These are phyloP conservation scores for Prorops nasuta DNA, from an alignment of 1,140 invertebrate genomes.

Conservation along the genomic window DNA sequence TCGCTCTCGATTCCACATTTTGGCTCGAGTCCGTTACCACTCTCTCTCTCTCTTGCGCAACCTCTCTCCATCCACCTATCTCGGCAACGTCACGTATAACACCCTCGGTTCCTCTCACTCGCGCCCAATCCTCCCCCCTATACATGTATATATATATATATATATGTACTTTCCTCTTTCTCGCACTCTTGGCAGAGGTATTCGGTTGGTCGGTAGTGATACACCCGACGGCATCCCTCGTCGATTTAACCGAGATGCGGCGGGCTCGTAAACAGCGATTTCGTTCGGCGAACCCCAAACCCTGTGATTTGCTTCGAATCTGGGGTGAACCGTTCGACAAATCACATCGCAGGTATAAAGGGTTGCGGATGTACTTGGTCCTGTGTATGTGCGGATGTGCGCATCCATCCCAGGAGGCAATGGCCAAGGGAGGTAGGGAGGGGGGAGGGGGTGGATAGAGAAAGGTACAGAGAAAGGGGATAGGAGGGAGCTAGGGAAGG, in stretches of 20 bases:
- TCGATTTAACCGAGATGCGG: constrained; percentile 6
- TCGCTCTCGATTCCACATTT: constrained; percentile 11
- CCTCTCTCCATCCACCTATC: neutral
- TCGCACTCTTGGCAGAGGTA: too few relatives aligned
- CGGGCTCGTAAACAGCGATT: constrained; percentile 18
- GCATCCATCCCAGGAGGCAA: too few relatives aligned
- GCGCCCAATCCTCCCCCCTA: neutral
- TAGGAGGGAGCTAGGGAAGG: too few relatives aligned
- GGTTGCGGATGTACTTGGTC: neutral
- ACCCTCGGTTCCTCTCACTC: neutral
- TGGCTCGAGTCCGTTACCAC: constrained; percentile 7
- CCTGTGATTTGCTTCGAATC: constrained; percentile 14
- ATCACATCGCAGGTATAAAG: constrained; percentile 16
- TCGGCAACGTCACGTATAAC: too few relatives aligned
- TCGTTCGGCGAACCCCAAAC: constrained; percentile 11
- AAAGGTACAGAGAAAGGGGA: too few relatives aligned
- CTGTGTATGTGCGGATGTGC: neutral
- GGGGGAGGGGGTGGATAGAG: too few relatives aligned
- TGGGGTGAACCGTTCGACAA: constrained; percentile 17
- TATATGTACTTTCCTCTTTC: too few relatives aligned
- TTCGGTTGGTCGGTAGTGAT: neutral
- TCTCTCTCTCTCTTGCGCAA: constrained; percentile 1
- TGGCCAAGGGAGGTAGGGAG: too few relatives aligned
- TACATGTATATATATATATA: too few relatives aligned
- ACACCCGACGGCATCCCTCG: neutral